Percentiles rank a stretch among this genome's conserved stretches.
Conservation (phyloP, 2,888 invertebrate genomes). For the Anagyrus pseudococci region DNA sequence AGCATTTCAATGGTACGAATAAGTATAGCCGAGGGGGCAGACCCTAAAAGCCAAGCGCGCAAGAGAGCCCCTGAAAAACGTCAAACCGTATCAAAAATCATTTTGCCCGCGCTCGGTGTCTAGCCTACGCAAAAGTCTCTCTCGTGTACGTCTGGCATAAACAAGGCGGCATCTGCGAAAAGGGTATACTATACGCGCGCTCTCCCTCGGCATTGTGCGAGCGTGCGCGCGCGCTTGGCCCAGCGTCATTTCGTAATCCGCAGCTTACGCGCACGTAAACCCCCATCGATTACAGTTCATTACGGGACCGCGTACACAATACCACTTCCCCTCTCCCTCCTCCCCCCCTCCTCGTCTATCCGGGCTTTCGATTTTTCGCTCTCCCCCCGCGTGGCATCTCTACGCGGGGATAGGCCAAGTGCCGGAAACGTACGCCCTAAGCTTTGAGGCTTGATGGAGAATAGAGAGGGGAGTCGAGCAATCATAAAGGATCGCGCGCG, state of each 20-base stretch:
- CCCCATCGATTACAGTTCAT: constrained; percentile 36
- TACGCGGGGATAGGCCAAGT: constrained; percentile 33
- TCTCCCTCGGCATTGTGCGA: constrained; percentile 1
- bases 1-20: too few relatives aligned
- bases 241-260: constrained; percentile 16
- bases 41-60: neutral
- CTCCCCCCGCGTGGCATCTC: constrained; percentile 29
- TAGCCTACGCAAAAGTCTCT: neutral
- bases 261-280: constrained; percentile 9
- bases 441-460: constrained; percentile 32
- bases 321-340: neutral
- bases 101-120: constrained; percentile 7
- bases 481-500: constrained; percentile 24
- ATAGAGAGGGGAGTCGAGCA: neutral
- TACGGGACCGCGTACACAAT: constrained; percentile 9
- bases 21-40: too few relatives aligned
- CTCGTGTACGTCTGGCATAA: neutral
- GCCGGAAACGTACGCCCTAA: constrained; percentile 30
- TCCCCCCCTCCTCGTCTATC: constrained; percentile 4
- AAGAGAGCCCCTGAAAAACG: too few relatives aligned
- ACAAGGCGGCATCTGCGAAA: neutral
- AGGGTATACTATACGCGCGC: neutral
- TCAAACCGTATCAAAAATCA: constrained; percentile 24
- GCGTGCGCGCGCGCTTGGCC: neutral
- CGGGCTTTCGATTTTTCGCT: constrained; percentile 6